Evolutionary conservation across 2,888 invertebrate species (phyloP).

Genomic region (Pteria penguin): DNA sequence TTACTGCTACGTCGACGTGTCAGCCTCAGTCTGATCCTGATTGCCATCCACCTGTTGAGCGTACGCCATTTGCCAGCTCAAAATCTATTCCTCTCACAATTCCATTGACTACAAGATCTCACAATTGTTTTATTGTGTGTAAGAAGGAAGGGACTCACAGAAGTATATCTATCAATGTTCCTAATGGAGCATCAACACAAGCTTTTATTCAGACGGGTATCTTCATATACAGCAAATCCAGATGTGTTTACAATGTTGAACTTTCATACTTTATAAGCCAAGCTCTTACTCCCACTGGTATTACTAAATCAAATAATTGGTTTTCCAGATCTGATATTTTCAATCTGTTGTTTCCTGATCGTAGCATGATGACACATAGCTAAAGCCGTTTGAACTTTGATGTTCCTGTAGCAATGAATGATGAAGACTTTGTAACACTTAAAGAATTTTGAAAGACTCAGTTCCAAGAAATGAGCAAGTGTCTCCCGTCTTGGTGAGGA

Average conservation of each 20-base stretch:
- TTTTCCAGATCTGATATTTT: background rate
- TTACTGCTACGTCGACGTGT: background rate
- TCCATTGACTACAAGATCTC: conserved; percentile 6
- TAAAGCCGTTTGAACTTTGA: conserved; percentile 22
- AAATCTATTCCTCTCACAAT: conserved; percentile 20
- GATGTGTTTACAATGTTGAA: background rate
- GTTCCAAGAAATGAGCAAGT: background rate
- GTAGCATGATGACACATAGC: background rate
- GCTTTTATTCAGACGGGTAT: conserved; percentile 9
- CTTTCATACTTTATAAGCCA: background rate
- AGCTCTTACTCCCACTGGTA: background rate
- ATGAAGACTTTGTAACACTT: conserved; percentile 8
- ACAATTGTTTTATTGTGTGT: conserved; percentile 11
- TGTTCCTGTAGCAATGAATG: background rate
- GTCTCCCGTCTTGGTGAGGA: background rate
- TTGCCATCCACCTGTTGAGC: background rate
- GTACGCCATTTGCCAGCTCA: background rate
- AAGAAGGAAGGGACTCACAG: background rate
- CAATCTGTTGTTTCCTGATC: background rate
- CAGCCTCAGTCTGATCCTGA: background rate
- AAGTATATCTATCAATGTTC: background rate
- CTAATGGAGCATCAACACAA: conserved; percentile 14
- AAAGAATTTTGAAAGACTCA: conserved; percentile 3
- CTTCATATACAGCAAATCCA: background rate
- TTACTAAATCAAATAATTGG: background rate